Base-by-base conservation (phyloP, 2,113 vertebrate species). In the Lontra canadensis region DNA sequence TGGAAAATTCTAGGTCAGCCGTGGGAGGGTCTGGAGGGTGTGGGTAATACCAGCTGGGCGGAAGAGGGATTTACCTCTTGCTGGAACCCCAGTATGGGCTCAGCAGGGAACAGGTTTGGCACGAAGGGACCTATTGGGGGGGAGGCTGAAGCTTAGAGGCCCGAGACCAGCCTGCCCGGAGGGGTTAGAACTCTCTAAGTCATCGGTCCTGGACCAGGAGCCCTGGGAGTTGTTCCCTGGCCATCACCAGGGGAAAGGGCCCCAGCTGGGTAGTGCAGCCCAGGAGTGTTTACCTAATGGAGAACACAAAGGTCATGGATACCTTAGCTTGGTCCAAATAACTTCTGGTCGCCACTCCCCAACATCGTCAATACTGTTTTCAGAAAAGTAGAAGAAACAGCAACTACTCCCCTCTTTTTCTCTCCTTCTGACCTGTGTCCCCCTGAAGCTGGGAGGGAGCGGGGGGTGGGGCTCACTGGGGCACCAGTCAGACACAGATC, bases 141-240 rank as follows among this genome's bases (percentile, higher is more conserved):
- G 7, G n/a, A 26, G 14, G 18, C 52, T 11, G n/a, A 65, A 26
- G 23, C 36, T 57, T n/a, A 34, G 44, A 63, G 21, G 15, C 7
- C 61, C 6, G 65, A 39, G 57, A 67, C 14, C 17, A 11, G 65
- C 6, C 59, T 71, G 59, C 29, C 29, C 1, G 0, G 44, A 21
- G 55, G 9, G 20, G 14, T n/a, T 2, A 42, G 79, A 26, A 25
- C 42, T 55, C 29, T 42, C 6, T 7, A 0, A 2, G 71, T 15
- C 4, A 52, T 36, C 3, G 8, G 44, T 18, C 47, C 14, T 42
- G 21, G 6, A 6, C 34, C 3, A 1, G 3, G 3, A 44, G 13
- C 34, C 55, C 42, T 14, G 8, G 57, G 59, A 34, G 39, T 5
- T 52, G 78, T 36, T 44, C 20, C 61, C 17, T 31, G 52, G 39